These are phyloP conservation scores for Epinotia demarniana DNA, from an alignment of 2,888 invertebrate genomes.

Conservation along the genomic window DNA sequence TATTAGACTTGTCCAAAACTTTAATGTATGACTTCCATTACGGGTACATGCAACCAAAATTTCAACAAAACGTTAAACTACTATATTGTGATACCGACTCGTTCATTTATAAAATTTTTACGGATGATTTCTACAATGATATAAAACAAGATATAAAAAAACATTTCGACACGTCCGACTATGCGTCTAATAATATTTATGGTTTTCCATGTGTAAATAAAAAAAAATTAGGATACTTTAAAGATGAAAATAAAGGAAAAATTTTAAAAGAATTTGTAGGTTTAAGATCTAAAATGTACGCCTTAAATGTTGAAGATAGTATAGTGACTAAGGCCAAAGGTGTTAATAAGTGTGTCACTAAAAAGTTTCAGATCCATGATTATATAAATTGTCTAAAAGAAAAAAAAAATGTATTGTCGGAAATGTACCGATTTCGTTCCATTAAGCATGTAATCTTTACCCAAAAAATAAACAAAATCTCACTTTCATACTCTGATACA, in stretches of 20 bases:
- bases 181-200: not conserved
- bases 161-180: not conserved
- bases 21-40: conserved; percentile 44
- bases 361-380: too few relatives aligned
- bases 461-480: conserved; percentile 48
- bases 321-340: not conserved
- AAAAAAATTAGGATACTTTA: not conserved
- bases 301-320: not conserved
- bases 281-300: not conserved
- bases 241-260: not conserved
- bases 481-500: conserved; percentile 43
- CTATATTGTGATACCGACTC: conserved; percentile 53
- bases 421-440: too few relatives aligned
- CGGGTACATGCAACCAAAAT: conserved; percentile 30
- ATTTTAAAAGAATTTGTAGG: not conserved
- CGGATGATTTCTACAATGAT: conserved; percentile 47
- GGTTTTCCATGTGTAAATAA: not conserved
- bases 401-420: too few relatives aligned
- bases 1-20: conserved; percentile 38
- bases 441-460: conserved; percentile 42
- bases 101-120: conserved; percentile 51
- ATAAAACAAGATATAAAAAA: not conserved
- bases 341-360: too few relatives aligned
- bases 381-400: too few relatives aligned
- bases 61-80: conserved; percentile 31